Percentiles rank a stretch among this genome's conserved stretches.
Conservation (phyloP, 2,113 vertebrate genomes). For the Python bivittatus region DNA sequence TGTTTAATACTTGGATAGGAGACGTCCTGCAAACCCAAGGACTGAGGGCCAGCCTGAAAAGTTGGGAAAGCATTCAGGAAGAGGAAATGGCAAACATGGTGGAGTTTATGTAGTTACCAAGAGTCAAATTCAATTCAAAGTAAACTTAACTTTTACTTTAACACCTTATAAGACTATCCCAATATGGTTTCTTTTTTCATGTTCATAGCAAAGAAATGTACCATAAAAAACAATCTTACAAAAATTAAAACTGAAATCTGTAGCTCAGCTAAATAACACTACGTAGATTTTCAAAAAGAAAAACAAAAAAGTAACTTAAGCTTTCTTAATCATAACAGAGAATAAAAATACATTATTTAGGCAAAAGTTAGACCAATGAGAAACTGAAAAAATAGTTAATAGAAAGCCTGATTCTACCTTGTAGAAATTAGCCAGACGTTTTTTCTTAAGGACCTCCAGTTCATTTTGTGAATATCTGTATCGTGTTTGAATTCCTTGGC, state of each 20-base stretch:
- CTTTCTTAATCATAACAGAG: neutral
- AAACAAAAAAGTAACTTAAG: neutral
- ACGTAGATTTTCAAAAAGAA: neutral
- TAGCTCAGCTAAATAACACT: neutral
- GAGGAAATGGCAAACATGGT: neutral
- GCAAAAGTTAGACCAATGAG: neutral
- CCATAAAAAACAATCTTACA: neutral
- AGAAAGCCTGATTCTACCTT: constrained; percentile 66
- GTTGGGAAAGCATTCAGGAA: neutral
- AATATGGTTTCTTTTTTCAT: neutral
- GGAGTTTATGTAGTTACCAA: neutral
- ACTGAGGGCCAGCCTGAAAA: neutral
- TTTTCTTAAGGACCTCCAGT: constrained; percentile 82
- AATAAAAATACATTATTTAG: neutral
- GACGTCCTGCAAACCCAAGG: neutral
- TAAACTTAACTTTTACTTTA: neutral
- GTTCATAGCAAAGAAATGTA: neutral
- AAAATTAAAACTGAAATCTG: neutral
- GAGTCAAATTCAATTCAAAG: neutral
- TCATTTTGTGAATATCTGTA: constrained; percentile 90
- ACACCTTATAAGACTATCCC: neutral
- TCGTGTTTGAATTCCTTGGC: constrained; percentile 83
- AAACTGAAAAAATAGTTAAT: neutral
- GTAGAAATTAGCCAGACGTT: constrained; percentile 74
- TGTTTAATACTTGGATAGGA: neutral